Conservation (phyloP, 1,140 invertebrate species). For the Drosophila seguyi region DNA sequence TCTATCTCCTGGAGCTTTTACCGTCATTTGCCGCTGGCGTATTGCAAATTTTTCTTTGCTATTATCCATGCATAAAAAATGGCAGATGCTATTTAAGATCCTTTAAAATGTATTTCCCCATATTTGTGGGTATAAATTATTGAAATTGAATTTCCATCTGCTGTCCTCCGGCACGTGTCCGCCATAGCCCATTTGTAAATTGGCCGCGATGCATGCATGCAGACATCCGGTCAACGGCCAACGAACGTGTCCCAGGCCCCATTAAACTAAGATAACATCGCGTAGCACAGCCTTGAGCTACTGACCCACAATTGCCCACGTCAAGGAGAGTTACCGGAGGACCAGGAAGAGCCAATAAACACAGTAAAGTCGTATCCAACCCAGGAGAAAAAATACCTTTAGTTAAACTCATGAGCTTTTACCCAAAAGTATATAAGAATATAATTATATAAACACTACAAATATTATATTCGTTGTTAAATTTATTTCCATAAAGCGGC, state of each 20-base stretch:
- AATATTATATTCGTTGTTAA: neutral
- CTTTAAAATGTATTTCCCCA: slow-evolving; percentile 44
- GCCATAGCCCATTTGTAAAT: slow-evolving; percentile 24
- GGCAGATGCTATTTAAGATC: slow-evolving; percentile 59
- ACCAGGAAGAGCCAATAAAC: slow-evolving; percentile 18
- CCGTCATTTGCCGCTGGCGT: slow-evolving; percentile 12
- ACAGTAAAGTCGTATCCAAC: neutral
- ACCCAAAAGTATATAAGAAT: neutral
- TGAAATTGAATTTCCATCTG: slow-evolving; percentile 52
- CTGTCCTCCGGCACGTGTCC: slow-evolving; percentile 30
- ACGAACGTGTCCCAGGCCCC: slow-evolving; percentile 48
- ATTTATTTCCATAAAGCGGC: neutral
- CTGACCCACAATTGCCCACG: slow-evolving; percentile 36
- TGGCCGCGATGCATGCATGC: slow-evolving; percentile 52
- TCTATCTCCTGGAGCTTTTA: slow-evolving; percentile 10
- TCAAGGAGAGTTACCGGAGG: slow-evolving; percentile 8
- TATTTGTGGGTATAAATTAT: slow-evolving; percentile 52
- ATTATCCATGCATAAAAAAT: slow-evolving; percentile 54
- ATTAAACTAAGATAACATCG: slow-evolving; percentile 56
- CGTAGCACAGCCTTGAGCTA: slow-evolving; percentile 32
- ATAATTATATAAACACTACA: neutral
- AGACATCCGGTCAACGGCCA: slow-evolving; percentile 71
- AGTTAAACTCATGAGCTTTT: neutral
- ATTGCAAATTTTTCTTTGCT: slow-evolving; percentile 27
- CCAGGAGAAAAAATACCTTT: neutral